These are phyloP conservation scores for Euura lappo DNA, from an alignment of 1,140 invertebrate genomes.

Conservation along the genomic window DNA sequence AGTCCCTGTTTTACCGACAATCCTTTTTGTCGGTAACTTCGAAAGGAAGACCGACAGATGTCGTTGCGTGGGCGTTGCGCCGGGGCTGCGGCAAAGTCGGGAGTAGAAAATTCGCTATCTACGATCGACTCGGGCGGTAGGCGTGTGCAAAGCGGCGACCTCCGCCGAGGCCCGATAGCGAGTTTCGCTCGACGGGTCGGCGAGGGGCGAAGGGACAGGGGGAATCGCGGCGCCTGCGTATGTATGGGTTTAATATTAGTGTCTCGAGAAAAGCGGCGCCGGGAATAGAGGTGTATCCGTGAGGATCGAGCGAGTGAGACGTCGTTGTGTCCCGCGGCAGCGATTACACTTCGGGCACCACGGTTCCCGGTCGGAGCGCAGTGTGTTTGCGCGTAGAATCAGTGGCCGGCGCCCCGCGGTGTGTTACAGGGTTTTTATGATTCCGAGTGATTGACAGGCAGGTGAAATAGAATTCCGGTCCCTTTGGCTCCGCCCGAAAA, in stretches of 20 bases:
- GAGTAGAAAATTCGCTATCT: too few species aligned
- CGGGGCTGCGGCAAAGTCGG: background rate
- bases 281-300: background rate
- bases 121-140: background rate
- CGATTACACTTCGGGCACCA: constrained; percentile 6
- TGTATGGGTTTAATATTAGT: background rate
- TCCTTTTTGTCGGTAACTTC: too few species aligned
- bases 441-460: constrained; percentile 5
- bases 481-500: background rate
- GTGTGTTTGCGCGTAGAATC: constrained; percentile 6
- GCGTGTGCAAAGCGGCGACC: background rate
- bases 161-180: background rate
- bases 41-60: background rate
- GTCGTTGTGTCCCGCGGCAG: constrained; percentile 3
- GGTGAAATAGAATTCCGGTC: background rate
- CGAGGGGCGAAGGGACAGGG: background rate
- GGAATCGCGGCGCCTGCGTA: background rate
- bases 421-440: constrained; percentile 3
- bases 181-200: too few species aligned
- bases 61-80: background rate
- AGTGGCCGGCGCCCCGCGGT: constrained; percentile 1
- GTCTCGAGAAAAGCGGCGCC: background rate
- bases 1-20: too few species aligned
- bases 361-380: constrained; percentile 1
- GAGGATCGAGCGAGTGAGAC: background rate